A percentile compares a stretch with the other conserved stretches of the same genome.
Conservation (phyloP, 2,113 vertebrate species). For the Electrona antarctica region DNA sequence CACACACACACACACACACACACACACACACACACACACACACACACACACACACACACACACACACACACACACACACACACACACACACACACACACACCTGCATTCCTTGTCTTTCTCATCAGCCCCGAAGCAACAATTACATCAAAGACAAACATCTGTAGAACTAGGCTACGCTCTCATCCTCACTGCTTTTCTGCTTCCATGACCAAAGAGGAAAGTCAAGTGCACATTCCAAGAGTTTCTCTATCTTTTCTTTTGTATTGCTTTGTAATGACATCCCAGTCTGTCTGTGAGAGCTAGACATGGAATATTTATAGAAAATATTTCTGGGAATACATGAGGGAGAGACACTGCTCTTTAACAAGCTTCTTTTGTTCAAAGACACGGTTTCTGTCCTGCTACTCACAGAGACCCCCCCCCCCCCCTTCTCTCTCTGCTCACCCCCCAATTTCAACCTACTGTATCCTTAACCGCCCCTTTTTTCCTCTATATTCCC, state of each 20-base stretch:
- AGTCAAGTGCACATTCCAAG: neutral
- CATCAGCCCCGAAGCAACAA: neutral
- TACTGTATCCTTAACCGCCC: too few relatives aligned
- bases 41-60: neutral
- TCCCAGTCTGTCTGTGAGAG: neutral
- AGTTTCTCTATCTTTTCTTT: too few relatives aligned
- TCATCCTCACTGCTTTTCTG: neutral
- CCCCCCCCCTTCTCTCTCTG: too few relatives aligned
- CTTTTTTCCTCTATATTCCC: too few relatives aligned
- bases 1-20: too few relatives aligned
- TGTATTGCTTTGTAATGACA: neutral
- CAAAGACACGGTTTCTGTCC: too few relatives aligned
- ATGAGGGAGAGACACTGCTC: neutral
- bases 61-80: neutral
- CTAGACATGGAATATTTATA: neutral
- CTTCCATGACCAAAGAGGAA: neutral
- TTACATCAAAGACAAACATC: constrained; percentile 2
- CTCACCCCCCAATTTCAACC: too few relatives aligned
- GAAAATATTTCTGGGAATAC: constrained; percentile 2
- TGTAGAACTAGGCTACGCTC: neutral
- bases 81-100: neutral
- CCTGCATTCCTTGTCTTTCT: neutral
- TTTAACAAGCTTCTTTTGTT: too few relatives aligned
- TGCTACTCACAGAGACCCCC: too few relatives aligned
- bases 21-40: too few relatives aligned